Evolutionary conservation across 2,888 invertebrate genomes (phyloP).

Genomic region (Hypena proboscidalis): DNA sequence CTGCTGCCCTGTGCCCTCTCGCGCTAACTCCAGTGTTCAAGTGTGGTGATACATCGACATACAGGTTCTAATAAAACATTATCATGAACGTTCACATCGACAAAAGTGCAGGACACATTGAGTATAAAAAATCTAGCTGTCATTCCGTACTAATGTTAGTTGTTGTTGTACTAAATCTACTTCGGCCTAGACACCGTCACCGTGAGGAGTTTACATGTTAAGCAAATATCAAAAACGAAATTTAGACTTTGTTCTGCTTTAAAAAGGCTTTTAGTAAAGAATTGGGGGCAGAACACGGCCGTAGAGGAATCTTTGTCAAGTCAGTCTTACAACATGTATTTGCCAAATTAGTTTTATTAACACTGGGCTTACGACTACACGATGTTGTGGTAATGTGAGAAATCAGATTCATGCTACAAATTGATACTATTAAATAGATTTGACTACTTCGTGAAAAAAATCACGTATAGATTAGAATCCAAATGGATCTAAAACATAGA

Average conservation of each 20-base stretch:
- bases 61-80: slow-evolving; percentile 77
- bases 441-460: no score
- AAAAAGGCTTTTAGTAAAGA: slow-evolving; percentile 64
- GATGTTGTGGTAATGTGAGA: no score
- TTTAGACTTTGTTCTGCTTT: slow-evolving; percentile 84
- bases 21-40: slow-evolving; percentile 64
- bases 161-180: slow-evolving; percentile 73
- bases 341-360: not conserved
- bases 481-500: no score
- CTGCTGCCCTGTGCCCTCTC: slow-evolving; percentile 59
- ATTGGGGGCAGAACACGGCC: slow-evolving; percentile 73
- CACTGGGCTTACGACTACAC: no score
- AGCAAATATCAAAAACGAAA: slow-evolving; percentile 86
- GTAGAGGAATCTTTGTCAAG: slow-evolving; percentile 65
- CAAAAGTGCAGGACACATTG: slow-evolving; percentile 72
- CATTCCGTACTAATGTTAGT: slow-evolving; percentile 77
- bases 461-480: no score
- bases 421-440: no score
- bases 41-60: slow-evolving; percentile 83
- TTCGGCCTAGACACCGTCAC: slow-evolving; percentile 82
- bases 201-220: slow-evolving; percentile 72
- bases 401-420: no score
- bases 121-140: slow-evolving; percentile 76
- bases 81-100: slow-evolving; percentile 81
- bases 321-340: not conserved